phyloP scores from a whole-genome alignment of 2,113 vertebrate species.

The Microcebus jonahi region DNA sequence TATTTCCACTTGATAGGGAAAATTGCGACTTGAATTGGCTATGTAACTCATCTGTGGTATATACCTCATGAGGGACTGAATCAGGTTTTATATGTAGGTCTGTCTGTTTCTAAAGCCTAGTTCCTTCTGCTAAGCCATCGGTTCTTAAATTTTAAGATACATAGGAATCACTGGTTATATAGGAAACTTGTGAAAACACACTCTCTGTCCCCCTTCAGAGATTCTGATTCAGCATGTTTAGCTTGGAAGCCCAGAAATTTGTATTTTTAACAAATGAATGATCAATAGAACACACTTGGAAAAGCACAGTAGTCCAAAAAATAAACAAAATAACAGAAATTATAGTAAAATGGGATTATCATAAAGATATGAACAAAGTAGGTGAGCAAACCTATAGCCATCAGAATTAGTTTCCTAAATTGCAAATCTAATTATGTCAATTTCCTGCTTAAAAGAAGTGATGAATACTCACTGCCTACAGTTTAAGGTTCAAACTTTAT shows the following conservation, averaged over 20 bases:
- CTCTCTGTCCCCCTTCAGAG: conserved; percentile 30
- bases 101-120: not conserved
- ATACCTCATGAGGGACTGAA: not conserved
- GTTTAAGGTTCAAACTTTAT: conserved; percentile 24
- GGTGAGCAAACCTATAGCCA: not conserved
- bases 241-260: not conserved
- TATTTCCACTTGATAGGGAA: conserved; percentile 3
- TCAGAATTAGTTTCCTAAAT: conserved; percentile 14
- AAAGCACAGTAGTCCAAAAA: conserved; percentile 18
- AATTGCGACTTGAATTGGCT: not conserved
- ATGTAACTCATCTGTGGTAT: not conserved
- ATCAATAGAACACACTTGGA: conserved; percentile 28
- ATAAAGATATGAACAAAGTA: conserved; percentile 20
- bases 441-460: conserved; percentile 45
- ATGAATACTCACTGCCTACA: not conserved
- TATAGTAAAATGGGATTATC: not conserved
- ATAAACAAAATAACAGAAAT: conserved; percentile 30
- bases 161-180: not conserved
- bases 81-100: not conserved
- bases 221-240: conserved; percentile 49
- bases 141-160: conserved; percentile 48
- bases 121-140: not conserved
- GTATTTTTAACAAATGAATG: not conserved
- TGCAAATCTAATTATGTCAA: conserved; percentile 29
- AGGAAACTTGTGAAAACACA: conserved; percentile 14